Percentiles rank a stretch among this genome's conserved stretches.
These are phyloP conservation scores for Eristalinus aeneus DNA, from an alignment of 2,888 invertebrate species.

Conservation along the genomic window DNA sequence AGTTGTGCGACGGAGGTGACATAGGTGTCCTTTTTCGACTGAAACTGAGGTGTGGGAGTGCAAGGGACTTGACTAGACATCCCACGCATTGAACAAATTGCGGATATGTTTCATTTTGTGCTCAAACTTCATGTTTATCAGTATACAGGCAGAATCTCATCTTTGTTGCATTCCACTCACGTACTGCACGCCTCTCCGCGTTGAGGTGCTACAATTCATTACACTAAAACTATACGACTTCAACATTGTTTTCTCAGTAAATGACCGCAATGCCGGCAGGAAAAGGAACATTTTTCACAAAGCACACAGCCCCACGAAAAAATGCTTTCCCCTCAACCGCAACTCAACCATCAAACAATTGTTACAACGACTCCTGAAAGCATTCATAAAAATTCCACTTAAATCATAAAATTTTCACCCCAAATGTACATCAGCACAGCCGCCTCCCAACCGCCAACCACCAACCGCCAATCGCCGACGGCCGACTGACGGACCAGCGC, in stretches of 20 bases:
- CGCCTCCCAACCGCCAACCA: not conserved
- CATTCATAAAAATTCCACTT: constrained; percentile 45
- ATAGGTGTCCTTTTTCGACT: no score
- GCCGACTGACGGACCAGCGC: not conserved
- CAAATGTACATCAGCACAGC: not conserved
- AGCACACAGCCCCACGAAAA: not conserved
- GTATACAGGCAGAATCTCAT: not conserved
- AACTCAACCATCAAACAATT: constrained; percentile 29
- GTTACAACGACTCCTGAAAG: constrained; percentile 37
- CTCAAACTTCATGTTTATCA: not conserved
- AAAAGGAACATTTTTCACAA: not conserved
- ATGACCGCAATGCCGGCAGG: not conserved
- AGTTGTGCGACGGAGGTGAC: no score
- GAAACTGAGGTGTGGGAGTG: no score
- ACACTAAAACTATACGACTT: not conserved
- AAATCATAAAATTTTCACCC: constrained; percentile 44
- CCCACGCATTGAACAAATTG: no score
- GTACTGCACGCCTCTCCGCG: not conserved
- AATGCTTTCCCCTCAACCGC: constrained; percentile 2
- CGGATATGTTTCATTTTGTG: no score
- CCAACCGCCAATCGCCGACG: not conserved
- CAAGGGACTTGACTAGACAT: no score
- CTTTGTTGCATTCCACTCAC: not conserved
- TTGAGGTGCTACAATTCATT: not conserved
- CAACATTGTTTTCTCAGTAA: constrained; percentile 5